Percentiles rank a stretch among this genome's conserved stretches.
Conservation (phyloP, 2,797 vertebrate genomes). For the Sebastes paucispinis region DNA sequence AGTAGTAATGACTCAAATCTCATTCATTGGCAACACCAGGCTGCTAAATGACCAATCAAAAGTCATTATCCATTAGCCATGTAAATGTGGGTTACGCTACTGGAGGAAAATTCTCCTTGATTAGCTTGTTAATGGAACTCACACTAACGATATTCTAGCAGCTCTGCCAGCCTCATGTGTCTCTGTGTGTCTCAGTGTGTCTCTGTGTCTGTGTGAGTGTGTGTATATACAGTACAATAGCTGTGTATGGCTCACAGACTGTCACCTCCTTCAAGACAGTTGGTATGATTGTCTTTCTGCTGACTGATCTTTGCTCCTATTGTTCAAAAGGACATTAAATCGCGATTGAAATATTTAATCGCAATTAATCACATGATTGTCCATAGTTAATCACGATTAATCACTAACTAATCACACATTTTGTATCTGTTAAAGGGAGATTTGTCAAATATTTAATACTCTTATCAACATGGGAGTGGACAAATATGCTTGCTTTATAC, state of each 20-base stretch:
- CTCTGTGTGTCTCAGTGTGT: not conserved
- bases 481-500: too few species aligned
- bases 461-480: too few species aligned
- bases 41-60: slow-evolving; percentile 82
- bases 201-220: slow-evolving; percentile 3
- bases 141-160: slow-evolving; percentile 58
- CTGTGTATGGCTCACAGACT: not conserved
- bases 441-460: too few species aligned
- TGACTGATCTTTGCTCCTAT: too few species aligned
- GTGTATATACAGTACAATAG: not conserved
- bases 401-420: too few species aligned
- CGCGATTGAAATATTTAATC: too few species aligned
- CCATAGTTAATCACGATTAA: too few species aligned
- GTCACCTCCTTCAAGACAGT: not conserved
- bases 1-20: slow-evolving; percentile 78
- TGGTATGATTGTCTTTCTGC: not conserved
- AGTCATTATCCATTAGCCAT: slow-evolving; percentile 83
- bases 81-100: slow-evolving; percentile 78
- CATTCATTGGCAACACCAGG: slow-evolving; percentile 77
- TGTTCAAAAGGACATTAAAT: too few species aligned
- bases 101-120: slow-evolving; percentile 75
- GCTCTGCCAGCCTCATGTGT: slow-evolving; percentile 34
- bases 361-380: too few species aligned
- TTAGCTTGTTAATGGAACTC: slow-evolving; percentile 76
- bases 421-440: too few species aligned